phyloP scores from a whole-genome alignment of 2,113 vertebrate species.

The Carettochelys insculpta region DNA sequence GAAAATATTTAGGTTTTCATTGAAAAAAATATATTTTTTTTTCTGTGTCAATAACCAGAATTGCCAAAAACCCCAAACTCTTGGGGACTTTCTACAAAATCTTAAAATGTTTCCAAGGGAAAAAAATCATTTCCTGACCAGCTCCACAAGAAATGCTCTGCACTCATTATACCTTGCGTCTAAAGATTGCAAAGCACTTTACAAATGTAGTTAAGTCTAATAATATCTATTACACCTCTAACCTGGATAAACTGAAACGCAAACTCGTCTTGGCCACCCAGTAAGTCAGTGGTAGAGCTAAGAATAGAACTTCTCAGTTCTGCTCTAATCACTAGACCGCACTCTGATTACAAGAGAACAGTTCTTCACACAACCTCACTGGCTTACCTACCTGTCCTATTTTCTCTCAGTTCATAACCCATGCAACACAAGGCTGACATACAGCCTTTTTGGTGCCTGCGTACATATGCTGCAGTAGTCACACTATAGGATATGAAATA shows the following conservation, averaged over 20 bases:
- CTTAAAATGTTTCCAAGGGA: background rate
- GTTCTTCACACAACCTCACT: background rate
- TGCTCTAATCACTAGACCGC: background rate
- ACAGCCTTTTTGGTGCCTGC: background rate
- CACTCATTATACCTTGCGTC: background rate
- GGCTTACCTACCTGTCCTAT: background rate
- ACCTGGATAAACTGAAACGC: background rate
- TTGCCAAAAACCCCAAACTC: background rate
- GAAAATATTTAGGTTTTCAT: background rate
- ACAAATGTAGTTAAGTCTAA: background rate
- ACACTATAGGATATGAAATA: background rate
- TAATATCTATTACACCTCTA: background rate
- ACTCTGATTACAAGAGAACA: background rate
- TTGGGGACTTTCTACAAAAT: background rate
- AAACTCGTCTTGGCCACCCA: background rate
- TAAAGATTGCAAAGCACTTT: background rate
- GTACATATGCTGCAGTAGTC: background rate
- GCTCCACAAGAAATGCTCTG: background rate
- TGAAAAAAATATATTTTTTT: background rate
- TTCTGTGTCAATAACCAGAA: background rate
- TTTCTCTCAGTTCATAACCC: background rate
- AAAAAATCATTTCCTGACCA: background rate
- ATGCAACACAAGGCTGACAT: background rate
- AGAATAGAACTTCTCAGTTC: background rate
- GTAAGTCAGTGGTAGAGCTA: background rate